A percentile compares a stretch with the other conserved stretches of the same genome.
Conservation (phyloP, 2,888 invertebrate species). For the Catocala sponsa region DNA sequence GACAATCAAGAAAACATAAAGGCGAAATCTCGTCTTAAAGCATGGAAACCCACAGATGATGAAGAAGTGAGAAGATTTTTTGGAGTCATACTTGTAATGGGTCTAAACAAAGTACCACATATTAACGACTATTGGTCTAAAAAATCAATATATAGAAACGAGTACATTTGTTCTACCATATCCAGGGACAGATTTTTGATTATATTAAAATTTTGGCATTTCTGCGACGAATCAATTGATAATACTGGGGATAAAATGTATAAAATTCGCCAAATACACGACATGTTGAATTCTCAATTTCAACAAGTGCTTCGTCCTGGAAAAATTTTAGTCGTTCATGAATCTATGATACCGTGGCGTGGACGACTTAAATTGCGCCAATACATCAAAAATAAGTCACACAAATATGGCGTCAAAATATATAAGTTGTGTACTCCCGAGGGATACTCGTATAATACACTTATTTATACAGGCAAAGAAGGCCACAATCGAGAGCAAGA, state of each 20-base stretch:
- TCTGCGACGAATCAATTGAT: conserved; percentile 16
- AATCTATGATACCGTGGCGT: conserved; percentile 52
- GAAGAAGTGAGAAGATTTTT: conserved; percentile 2
- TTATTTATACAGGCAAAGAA: conserved; percentile 13
- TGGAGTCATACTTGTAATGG: neutral
- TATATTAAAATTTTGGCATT: conserved; percentile 34
- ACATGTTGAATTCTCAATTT: conserved; percentile 9
- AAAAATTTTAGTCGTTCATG: conserved; percentile 48
- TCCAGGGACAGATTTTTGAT: neutral
- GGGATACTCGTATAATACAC: conserved; percentile 3
- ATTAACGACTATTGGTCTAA: conserved; percentile 2
- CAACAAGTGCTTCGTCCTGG: conserved; percentile 38
- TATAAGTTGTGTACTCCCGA: conserved; percentile 56
- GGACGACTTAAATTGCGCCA: conserved; percentile 55
- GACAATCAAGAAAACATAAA: too few relatives aligned
- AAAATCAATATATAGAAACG: conserved; percentile 4
- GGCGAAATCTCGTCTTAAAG: neutral
- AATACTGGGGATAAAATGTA: conserved; percentile 6
- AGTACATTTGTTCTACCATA: neutral
- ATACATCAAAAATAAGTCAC: conserved; percentile 35
- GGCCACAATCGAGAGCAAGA: neutral
- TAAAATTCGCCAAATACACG: conserved; percentile 10
- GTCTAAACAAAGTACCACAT: conserved; percentile 3
- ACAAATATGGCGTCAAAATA: conserved; percentile 58
- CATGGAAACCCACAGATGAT: conserved; percentile 3